phyloP scores from a whole-genome alignment of 2,888 invertebrate genomes.

The Pristionchus maxplancki region DNA sequence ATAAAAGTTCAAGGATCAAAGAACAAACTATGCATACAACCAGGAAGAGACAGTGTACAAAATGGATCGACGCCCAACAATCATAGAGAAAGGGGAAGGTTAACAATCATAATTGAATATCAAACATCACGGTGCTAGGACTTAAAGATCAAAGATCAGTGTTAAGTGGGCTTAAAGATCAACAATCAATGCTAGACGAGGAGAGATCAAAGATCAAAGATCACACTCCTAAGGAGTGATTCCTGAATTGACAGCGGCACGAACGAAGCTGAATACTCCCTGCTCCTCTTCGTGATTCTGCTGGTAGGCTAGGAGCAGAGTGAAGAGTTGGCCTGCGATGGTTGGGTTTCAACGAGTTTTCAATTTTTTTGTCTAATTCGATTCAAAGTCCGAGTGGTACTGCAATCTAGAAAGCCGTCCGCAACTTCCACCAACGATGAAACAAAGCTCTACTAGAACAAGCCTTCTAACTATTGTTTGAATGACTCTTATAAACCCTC shows the following conservation, averaged over 20 bases:
- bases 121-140: not conserved
- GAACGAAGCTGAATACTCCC: not conserved
- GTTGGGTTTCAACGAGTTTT: not conserved
- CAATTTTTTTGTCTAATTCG: too few species aligned
- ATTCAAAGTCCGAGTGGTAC: too few species aligned
- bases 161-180: not conserved
- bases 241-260: not conserved
- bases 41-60: too few species aligned
- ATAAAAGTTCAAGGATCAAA: too few species aligned
- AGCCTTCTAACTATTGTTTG: too few species aligned
- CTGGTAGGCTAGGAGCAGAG: not conserved
- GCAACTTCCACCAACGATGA: too few species aligned
- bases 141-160: not conserved
- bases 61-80: too few species aligned
- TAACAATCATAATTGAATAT: not conserved
- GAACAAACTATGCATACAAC: too few species aligned
- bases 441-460: too few species aligned
- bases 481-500: too few species aligned
- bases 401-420: too few species aligned
- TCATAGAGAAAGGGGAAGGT: too few species aligned
- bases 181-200: not conserved
- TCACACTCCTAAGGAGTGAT: not conserved
- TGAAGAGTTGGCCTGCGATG: not conserved
- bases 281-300: not conserved
- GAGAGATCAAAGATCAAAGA: slow-evolving; percentile 23